Conservation (phyloP, 2,113 vertebrate species). For the Ophthalmolycus amberensis region DNA sequence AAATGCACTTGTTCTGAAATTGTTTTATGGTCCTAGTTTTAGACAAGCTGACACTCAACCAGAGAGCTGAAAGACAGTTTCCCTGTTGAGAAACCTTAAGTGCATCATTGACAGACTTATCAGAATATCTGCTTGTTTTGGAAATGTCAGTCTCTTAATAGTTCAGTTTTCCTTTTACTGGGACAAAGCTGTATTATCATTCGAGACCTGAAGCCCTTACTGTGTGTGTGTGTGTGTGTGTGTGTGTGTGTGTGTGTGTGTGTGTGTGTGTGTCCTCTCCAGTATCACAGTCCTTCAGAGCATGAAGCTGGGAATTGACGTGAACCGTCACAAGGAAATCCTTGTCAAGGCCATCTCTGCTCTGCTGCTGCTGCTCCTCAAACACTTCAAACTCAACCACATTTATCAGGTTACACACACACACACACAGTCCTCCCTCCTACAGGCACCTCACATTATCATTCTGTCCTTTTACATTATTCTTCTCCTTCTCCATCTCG, state of each 20-base stretch:
- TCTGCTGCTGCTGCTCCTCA: slow-evolving; percentile 92
- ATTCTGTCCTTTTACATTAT: slow-evolving; percentile 10
- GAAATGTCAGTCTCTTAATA: background rate
- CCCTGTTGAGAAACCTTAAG: background rate
- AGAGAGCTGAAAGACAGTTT: background rate
- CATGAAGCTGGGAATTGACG: slow-evolving; percentile 97
- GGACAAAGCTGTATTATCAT: background rate
- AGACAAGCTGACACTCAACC: slow-evolving; percentile 9
- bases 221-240: slow-evolving; percentile 13
- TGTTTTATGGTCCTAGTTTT: slow-evolving; percentile 5
- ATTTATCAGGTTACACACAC: slow-evolving; percentile 90
- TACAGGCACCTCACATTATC: background rate
- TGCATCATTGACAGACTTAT: background rate
- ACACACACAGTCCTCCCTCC: background rate
- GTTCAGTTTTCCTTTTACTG: background rate
- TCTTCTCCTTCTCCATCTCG: background rate
- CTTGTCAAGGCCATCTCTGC: slow-evolving; percentile 96
- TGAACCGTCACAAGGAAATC: slow-evolving; percentile 98
- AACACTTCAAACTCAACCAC: slow-evolving; percentile 97
- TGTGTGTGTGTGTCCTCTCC: slow-evolving; percentile 40
- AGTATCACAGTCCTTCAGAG: slow-evolving; percentile 97
- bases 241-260: slow-evolving; percentile 44
- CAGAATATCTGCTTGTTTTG: slow-evolving; percentile 23
- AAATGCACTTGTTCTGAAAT: background rate
- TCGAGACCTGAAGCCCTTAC: background rate